Base-by-base conservation (phyloP, 2,797 vertebrate species). In the Clarias fuscus region DNA sequence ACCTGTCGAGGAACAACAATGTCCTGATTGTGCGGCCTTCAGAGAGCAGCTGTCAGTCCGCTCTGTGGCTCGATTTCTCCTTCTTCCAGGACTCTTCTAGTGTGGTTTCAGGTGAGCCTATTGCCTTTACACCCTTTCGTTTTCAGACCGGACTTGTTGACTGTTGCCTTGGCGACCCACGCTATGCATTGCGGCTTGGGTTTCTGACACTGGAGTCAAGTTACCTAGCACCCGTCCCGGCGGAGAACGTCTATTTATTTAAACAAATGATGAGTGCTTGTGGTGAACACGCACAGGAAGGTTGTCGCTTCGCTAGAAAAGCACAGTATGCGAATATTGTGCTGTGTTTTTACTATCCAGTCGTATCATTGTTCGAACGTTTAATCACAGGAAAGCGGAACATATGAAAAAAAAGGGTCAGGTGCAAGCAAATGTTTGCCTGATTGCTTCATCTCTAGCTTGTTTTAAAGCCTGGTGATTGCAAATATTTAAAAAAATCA, bases 171-270 rank as follows among this genome's bases (percentile, higher is more conserved):
- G 91, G 93, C 86, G 92, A 95, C 94, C 84, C 81, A 84, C 13
- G 84, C 89, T 77, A 84, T 86, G 90, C 88, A 85, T 92, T 91
- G 89, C 88, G 91, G 94, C 94, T 96, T 91, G 90, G 91, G 92
- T 95, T 95, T 93, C 93, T 85, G 89, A 91, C 87, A 75, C 84
- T 76, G 84, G 93, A 89, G 91, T 95, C 92, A 87, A 88, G 93
- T 95, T 95, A 93, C 94, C 17, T 73, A 18, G 77, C 71, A 33
- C 59, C 83, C 59, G 76, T 76, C 37, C 67, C 82, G 56, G 72
- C 18, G 43, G 86, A 80, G 79, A 85, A 75, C 58, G 5, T 84
- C 82, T 71, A 68, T 82, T 82, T 82, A 82, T 82, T 82, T 68
- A 56, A 53, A 82, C 62, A 82, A 82, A 67, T 53, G 79, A 80